Conservation (phyloP, 2,113 vertebrate species). For the human region GRCh38 chr5:36607501-36608000, state of each 20-base stretch:
- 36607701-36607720: not conserved
- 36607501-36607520: conserved; percentile 28
- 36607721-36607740: conserved; percentile 57
- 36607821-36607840: not conserved
- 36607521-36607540: not conserved
- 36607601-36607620: not conserved
- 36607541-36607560: not conserved
- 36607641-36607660: conserved; percentile 59
- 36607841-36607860: not conserved
- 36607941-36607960: not conserved
- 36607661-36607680: conserved; percentile 57
- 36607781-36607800: not conserved
- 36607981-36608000: not conserved
- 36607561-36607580: not conserved
- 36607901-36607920: not conserved
- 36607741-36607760: not conserved
- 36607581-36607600: not conserved
- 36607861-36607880: not conserved
- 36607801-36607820: not conserved
- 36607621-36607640: conserved; percentile 28
- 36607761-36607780: not conserved
- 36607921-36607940: not conserved
- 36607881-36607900: conserved; percentile 18
- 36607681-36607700: conserved; percentile 49
- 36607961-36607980: not conserved